A percentile compares a stretch with the other conserved stretches of the same genome.
Conservation (phyloP, 1,140 invertebrate species). For the Temnothorax curvispinosus region DNA sequence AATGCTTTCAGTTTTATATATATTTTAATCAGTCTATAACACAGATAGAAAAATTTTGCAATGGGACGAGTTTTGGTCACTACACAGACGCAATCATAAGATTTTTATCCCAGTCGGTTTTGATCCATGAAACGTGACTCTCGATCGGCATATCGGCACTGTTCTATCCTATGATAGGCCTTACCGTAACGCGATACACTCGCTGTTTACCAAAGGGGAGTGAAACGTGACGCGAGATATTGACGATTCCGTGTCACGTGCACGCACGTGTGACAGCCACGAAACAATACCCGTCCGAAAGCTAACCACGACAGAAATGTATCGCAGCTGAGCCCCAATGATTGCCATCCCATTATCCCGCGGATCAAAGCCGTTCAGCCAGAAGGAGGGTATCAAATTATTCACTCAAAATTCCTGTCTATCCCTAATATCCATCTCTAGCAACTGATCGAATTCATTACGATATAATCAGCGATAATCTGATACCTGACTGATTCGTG, state of each 20-base stretch:
- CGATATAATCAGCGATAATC: neutral
- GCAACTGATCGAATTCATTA: neutral
- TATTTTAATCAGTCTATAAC: neutral
- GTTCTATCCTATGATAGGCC: neutral
- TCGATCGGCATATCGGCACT: slow-evolving; percentile 1
- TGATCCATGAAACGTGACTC: slow-evolving; percentile 32
- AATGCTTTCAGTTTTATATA: neutral
- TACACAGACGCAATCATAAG: neutral
- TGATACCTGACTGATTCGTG: neutral
- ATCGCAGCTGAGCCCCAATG: neutral
- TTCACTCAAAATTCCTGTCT: slow-evolving; percentile 28
- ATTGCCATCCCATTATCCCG: slow-evolving; percentile 11
- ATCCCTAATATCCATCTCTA: neutral
- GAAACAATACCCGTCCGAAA: slow-evolving; percentile 59
- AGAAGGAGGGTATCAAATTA: slow-evolving; percentile 27
- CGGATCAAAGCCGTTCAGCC: slow-evolving; percentile 12
- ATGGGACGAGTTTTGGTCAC: too few relatives aligned
- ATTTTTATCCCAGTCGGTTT: neutral
- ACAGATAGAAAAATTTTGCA: neutral
- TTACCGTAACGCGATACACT: slow-evolving; percentile 46
- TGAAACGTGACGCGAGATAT: slow-evolving; percentile 68
- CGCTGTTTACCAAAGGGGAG: slow-evolving; percentile 50
- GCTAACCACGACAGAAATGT: slow-evolving; percentile 49
- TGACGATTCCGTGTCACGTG: slow-evolving; percentile 69
- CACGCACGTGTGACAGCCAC: slow-evolving; percentile 65